Conservation (phyloP, 2,888 invertebrate genomes). For the Cetonia aurata region DNA sequence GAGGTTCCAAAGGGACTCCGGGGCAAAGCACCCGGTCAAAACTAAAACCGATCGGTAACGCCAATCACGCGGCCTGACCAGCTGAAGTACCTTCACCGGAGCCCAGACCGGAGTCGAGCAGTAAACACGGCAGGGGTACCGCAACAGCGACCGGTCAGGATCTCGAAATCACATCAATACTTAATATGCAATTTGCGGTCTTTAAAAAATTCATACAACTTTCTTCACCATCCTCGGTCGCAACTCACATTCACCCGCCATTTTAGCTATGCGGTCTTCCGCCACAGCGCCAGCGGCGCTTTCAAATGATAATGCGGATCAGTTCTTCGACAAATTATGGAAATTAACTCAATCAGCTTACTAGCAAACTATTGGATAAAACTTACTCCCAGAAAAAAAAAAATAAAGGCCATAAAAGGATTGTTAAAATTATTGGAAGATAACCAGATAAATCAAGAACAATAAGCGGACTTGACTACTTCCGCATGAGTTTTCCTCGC, state of each 20-base stretch:
- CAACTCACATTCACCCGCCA: conserved; percentile 23
- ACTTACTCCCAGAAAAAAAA: no score
- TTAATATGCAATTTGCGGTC: conserved; percentile 63
- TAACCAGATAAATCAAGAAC: no score
- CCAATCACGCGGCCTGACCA: conserved; percentile 49
- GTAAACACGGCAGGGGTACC: conserved; percentile 48
- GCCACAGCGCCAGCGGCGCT: neutral
- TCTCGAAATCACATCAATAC: conserved; percentile 62
- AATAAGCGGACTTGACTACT: no score
- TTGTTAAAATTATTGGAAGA: no score
- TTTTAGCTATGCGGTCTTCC: conserved; percentile 23
- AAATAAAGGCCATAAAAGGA: no score
- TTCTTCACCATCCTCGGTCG: conserved; percentile 46
- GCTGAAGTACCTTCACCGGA: conserved; percentile 2
- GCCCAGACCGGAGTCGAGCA: conserved; percentile 24
- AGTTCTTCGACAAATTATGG: neutral
- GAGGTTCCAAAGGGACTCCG: conserved; percentile 57
- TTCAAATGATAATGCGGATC: conserved; percentile 26
- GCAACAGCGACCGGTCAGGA: conserved; percentile 3
- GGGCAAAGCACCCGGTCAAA: conserved; percentile 56
- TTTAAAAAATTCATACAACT: conserved; percentile 60
- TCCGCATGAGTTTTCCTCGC: no score
- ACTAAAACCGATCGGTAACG: conserved; percentile 54
- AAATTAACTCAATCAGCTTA: neutral
- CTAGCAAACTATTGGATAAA: no score